Evolutionary conservation across 2,888 invertebrate genomes (phyloP), one percentile per base, ranked within the genome.

Genomic region (Sphaerophoria taeniata): DNA sequence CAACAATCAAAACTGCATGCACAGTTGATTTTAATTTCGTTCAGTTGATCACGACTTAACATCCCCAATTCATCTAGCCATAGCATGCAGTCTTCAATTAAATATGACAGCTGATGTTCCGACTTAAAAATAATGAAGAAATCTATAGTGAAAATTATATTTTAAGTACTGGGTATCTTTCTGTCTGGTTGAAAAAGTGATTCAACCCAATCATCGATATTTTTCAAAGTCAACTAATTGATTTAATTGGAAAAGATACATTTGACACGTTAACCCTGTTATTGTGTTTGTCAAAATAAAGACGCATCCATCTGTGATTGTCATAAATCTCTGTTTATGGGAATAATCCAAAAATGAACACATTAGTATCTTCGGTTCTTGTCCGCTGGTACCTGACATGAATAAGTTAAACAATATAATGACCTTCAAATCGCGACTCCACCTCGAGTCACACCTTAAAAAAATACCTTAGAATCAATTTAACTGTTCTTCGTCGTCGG

Each of bases 21-120:
- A 24, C 24, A 24, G 24, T 24, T 24, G 24, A 24, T 24, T 24
- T 24, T 24, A 24, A 78, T 83, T 73, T 63, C 73, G 70, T 78
- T 69, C 78, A 83, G 77, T 51, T 73, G 53, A 9, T 67, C 9
- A 43, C 12, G 12, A 11, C 24, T 24, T 43, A 24, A 16, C 45
- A 43, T 78, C 82, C 56, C 65, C 73, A 83, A 83, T 83, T 83
- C 78, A 83, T 83, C 56, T 73, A 67, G n/a, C 53, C 9, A 43
- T 43, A 43, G 9, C 24, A 31, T 43, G 24, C 16, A 51, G 49
- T 78, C 82, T 61, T 70, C 73, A 83, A 83, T 83, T 83, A 78
- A 70, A 63, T 78, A 61, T 78, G 82, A 83, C 78, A 83, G 82
- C 73, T 83, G 56, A 58, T 60, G 67, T 53, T 78, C 36, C 45